Evolutionary conservation across 2,113 vertebrate genomes (phyloP).

Genomic region (Corythornis vintsioides): DNA sequence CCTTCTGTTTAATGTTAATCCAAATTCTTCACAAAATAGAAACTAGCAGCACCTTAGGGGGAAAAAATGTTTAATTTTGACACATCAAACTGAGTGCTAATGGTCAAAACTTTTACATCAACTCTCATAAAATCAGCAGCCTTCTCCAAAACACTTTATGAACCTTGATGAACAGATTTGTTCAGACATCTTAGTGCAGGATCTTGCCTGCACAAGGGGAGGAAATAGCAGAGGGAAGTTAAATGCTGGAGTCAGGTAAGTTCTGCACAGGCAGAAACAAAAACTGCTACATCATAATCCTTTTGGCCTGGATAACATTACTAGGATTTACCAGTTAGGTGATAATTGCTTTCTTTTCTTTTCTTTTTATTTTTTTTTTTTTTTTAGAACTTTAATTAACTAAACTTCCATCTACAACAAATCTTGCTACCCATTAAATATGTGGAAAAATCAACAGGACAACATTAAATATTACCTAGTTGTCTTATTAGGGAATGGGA

Average conservation of each 20-base stretch:
- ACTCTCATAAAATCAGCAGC: neutral
- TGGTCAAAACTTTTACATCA: conserved; percentile 13
- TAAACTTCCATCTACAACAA: neutral
- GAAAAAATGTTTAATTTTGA: conserved; percentile 21
- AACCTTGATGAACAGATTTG: neutral
- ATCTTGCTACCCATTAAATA: neutral
- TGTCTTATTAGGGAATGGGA: neutral
- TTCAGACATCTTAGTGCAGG: neutral
- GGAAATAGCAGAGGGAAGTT: neutral
- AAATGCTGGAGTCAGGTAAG: neutral
- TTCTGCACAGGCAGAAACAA: neutral
- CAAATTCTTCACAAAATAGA: conserved; percentile 52
- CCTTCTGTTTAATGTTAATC: conserved; percentile 70
- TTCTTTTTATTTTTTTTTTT: neutral
- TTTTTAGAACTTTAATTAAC: neutral
- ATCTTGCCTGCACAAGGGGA: neutral
- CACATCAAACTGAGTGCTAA: conserved; percentile 14
- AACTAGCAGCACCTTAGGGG: neutral
- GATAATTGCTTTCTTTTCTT: neutral
- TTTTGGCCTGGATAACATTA: neutral
- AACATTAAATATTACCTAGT: neutral
- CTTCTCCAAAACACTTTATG: neutral
- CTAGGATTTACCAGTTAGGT: neutral
- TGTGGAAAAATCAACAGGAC: neutral
- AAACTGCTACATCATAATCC: neutral